Conservation (phyloP, 2,113 vertebrate genomes). For the Paracanthobrama guichenoti region DNA sequence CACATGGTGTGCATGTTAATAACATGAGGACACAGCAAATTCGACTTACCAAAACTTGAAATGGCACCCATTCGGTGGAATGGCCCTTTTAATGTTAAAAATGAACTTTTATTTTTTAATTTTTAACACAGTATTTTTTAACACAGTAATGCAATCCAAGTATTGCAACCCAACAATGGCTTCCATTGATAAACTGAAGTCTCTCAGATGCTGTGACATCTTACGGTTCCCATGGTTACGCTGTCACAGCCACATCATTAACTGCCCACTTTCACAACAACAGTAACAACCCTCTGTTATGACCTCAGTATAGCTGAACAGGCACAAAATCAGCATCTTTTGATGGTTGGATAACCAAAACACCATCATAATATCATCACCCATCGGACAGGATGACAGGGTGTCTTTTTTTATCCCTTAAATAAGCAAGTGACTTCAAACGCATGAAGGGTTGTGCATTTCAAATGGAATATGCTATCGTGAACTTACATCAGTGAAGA, state of each 20-base stretch:
- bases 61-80: no score
- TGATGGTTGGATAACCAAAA: conserved; percentile 11
- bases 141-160: not conserved
- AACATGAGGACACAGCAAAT: no score
- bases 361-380: conserved; percentile 24
- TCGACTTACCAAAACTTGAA: no score
- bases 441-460: not conserved
- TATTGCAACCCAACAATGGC: not conserved
- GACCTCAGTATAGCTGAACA: conserved; percentile 28
- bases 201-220: conserved; percentile 38
- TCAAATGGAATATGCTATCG: conserved; percentile 18
- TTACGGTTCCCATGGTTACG: conserved; percentile 38
- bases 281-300: conserved; percentile 27
- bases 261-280: conserved; percentile 39
- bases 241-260: conserved; percentile 41
- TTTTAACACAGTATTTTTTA: not conserved
- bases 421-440: conserved; percentile 30
- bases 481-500: conserved; percentile 11
- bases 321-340: conserved; percentile 20
- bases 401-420: conserved; percentile 3
- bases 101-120: not conserved
- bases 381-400: conserved; percentile 1
- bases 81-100: not conserved
- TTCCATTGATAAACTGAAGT: conserved; percentile 33
- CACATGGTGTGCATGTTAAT: no score